A percentile compares a stretch with the other conserved stretches of the same genome.
These are phyloP conservation scores for Drosophila putrida DNA, from an alignment of 2,888 invertebrate species.

Conservation along the genomic window DNA sequence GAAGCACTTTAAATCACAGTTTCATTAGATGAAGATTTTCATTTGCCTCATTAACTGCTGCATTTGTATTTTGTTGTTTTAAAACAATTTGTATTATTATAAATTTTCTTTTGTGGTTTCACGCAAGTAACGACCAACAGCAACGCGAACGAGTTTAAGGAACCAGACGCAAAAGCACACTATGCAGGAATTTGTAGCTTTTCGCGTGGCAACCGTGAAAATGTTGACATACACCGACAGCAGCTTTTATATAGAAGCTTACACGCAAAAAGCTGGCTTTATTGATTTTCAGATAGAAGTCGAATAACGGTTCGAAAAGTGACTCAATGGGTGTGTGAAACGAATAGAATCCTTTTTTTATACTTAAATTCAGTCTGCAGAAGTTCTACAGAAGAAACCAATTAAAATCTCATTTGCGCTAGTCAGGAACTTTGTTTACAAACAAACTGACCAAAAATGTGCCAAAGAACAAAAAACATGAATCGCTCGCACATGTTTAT, in stretches of 20 bases:
- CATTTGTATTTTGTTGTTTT: constrained; percentile 10
- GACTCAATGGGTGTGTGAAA: constrained; percentile 32
- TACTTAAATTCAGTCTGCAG: not conserved
- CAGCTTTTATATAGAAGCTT: constrained; percentile 49
- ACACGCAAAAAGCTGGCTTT: constrained; percentile 32
- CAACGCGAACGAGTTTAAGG: constrained; percentile 76
- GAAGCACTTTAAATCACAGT: constrained; percentile 1
- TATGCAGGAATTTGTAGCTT: constrained; percentile 74
- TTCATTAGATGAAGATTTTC: not conserved
- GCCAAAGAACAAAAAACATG: constrained; percentile 36
- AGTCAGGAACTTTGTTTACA: constrained; percentile 56
- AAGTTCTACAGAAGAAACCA: not conserved
- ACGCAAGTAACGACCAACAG: constrained; percentile 64
- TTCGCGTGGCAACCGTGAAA: constrained; percentile 56
- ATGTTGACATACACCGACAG: constrained; percentile 47
- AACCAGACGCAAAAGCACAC: constrained; percentile 79
- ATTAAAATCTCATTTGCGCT: not conserved
- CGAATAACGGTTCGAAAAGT: constrained; percentile 21
- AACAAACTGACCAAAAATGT: constrained; percentile 46
- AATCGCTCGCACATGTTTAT: constrained; percentile 19
- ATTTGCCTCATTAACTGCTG: not conserved
- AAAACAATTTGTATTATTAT: constrained; percentile 30
- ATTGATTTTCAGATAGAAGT: constrained; percentile 40
- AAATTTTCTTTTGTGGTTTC: constrained; percentile 47
- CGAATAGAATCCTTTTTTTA: constrained; percentile 8